Percentiles rank a stretch among this genome's conserved stretches.
Evolutionary conservation across 2,113 vertebrate genomes (phyloP).

Genomic region (Tetraodon nigroviridis): DNA sequence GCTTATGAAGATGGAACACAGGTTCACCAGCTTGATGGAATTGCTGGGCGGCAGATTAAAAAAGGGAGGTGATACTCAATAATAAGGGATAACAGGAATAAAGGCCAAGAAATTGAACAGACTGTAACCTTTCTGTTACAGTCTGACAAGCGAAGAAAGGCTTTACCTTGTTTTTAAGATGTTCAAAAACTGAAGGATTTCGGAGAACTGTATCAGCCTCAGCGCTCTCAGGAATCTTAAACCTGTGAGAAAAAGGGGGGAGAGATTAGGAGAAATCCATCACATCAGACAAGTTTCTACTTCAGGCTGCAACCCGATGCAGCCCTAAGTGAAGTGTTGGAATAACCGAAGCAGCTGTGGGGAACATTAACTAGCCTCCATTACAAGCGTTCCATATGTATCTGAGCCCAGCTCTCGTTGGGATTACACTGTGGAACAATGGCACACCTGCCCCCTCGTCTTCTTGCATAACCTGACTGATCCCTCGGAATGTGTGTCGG

Average conservation of each 20-base stretch:
- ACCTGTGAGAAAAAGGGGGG: conserved; percentile 71
- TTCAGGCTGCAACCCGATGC: neutral
- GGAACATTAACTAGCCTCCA: conserved; percentile 34
- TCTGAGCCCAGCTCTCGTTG: conserved; percentile 23
- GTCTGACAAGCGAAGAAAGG: neutral
- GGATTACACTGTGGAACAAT: conserved; percentile 59
- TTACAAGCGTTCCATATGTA: conserved; percentile 23
- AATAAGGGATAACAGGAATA: too few relatives aligned
- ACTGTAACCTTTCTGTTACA: neutral
- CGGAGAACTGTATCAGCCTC: conserved; percentile 98
- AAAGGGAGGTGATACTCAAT: neutral
- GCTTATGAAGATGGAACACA: conserved; percentile 99
- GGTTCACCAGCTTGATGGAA: conserved; percentile 99
- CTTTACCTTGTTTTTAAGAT: conserved; percentile 99
- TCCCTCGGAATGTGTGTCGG: conserved; percentile 15
- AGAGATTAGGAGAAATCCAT: neutral
- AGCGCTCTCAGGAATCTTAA: conserved; percentile 98
- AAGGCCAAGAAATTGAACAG: neutral
- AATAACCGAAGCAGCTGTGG: conserved; percentile 34
- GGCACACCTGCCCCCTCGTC: conserved; percentile 50
- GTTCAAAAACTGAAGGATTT: conserved; percentile 99
- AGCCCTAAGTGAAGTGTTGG: conserved; percentile 1
- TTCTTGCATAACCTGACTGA: conserved; percentile 52
- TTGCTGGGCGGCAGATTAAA: conserved; percentile 79
- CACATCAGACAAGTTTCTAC: neutral